Evolutionary conservation across 2,113 vertebrate genomes (phyloP).

Genomic region (Pipra filicauda): DNA sequence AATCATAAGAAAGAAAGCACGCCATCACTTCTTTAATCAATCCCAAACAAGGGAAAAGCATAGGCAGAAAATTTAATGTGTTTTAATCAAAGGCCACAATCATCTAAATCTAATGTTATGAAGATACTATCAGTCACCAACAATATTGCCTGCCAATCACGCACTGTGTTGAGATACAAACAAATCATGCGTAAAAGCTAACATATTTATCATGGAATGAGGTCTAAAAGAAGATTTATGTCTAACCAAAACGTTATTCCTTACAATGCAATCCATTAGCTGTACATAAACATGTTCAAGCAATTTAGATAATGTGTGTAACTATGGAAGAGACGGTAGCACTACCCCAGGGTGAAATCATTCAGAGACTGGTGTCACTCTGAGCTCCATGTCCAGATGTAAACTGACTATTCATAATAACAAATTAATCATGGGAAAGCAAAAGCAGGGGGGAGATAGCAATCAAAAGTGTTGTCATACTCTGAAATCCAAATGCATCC

Average conservation of each 20-base stretch:
- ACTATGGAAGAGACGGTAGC: not conserved
- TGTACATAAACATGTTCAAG: conserved; percentile 61
- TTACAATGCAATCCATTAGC: conserved; percentile 63
- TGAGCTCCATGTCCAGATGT: conserved; percentile 30
- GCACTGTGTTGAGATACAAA: not conserved
- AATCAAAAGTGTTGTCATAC: not conserved
- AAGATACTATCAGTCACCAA: not conserved
- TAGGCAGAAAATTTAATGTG: not conserved
- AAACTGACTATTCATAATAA: conserved; percentile 42
- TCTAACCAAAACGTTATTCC: conserved; percentile 27
- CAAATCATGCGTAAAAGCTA: conserved; percentile 41
- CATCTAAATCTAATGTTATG: not conserved
- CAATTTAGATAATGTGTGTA: conserved; percentile 63
- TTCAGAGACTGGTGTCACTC: conserved; percentile 52
- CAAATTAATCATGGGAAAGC: conserved; percentile 27
- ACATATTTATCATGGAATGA: conserved; percentile 18
- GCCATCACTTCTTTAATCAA: not conserved
- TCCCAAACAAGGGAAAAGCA: not conserved
- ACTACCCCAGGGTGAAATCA: conserved; percentile 35
- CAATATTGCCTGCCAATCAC: not conserved
- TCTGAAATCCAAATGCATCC: not conserved
- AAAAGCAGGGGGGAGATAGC: not conserved
- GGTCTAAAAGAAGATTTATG: conserved; percentile 52
- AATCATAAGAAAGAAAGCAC: not conserved
- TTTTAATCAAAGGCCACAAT: not conserved